Base-by-base conservation (phyloP, 1,140 invertebrate genomes). In the Danaus melanippus region DNA sequence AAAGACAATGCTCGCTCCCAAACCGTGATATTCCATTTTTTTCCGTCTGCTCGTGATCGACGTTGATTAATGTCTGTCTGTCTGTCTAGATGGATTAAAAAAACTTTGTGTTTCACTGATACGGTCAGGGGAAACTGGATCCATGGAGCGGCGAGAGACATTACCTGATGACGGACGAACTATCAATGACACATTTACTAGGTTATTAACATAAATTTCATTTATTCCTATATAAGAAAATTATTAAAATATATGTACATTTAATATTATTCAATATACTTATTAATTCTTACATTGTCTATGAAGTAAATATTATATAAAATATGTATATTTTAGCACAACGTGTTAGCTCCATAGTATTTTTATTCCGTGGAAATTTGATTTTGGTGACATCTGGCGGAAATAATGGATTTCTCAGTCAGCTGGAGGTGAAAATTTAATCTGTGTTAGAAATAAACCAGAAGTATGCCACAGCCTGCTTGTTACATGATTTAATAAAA, bases 361-460 rank as follows among this genome's bases (percentile, higher is more conserved):
- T 64, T 32, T 39, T 74, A 58, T 81, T 69, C 74, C 46, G 68
- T 54, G 71, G 79, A 80, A 78, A 83, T 83, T 84, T 84, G 83
- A 86, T 84, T 83, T 77, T 70, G 71, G 83, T 78, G 83, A 84
- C 83, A 86, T 86, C 83, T 86, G 83, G 83, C 81, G 83, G 81
- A 86, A 86, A 67, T 86, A 86, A 86, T 86, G 74, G 83, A 79
- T 84, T 86, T 86, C 84, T 84, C 83, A 86, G 83, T 86, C 80
- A 84, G 78, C 83, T 86, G 83, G 84, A 86, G 83, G 83, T 83
- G 83, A 86, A 86, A 86, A 86, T 86, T 84, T 86, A 86, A 86
- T 86, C 78, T 79, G 69, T 73, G 72, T 79, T 69, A 79, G 79
- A 71, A 69, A 73, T 73, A 70, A 73, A 74, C 68, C 71, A 63